These are phyloP conservation scores for Cettia cetti DNA, from an alignment of 2,113 vertebrate species.

Conservation along the genomic window DNA sequence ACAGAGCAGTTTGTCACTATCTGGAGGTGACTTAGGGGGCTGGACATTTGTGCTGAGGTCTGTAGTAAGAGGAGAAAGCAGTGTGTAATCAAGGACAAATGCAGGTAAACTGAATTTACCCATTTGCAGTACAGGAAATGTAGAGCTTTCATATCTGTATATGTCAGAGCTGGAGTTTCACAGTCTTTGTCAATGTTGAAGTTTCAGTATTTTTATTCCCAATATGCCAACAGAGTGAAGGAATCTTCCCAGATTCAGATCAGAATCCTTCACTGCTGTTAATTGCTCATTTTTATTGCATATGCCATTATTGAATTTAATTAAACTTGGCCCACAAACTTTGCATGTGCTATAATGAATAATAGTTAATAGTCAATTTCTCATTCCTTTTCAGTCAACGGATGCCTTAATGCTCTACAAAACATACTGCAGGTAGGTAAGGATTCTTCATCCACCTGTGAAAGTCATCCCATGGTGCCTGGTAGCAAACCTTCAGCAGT, in stretches of 20 bases:
- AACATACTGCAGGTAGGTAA: not conserved
- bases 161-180: not conserved
- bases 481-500: not conserved
- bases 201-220: not conserved
- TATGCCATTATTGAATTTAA: not conserved
- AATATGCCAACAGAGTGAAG: not conserved
- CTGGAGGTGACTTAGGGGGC: not conserved
- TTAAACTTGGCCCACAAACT: slow-evolving; percentile 15
- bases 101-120: not conserved
- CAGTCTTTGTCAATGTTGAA: not conserved
- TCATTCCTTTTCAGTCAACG: not conserved
- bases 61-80: not conserved
- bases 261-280: not conserved
- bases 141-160: not conserved
- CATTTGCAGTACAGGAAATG: not conserved
- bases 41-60: not conserved
- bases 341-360: not conserved
- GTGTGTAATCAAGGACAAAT: not conserved
- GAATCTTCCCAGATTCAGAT: not conserved
- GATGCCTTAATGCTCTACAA: not conserved
- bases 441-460: not conserved
- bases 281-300: slow-evolving; percentile 9
- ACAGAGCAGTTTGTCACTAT: not conserved
- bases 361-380: not conserved
- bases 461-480: not conserved